Base-by-base conservation (phyloP, 64 coral and sea anemone species). In the Stichodactyla mertensii region DNA sequence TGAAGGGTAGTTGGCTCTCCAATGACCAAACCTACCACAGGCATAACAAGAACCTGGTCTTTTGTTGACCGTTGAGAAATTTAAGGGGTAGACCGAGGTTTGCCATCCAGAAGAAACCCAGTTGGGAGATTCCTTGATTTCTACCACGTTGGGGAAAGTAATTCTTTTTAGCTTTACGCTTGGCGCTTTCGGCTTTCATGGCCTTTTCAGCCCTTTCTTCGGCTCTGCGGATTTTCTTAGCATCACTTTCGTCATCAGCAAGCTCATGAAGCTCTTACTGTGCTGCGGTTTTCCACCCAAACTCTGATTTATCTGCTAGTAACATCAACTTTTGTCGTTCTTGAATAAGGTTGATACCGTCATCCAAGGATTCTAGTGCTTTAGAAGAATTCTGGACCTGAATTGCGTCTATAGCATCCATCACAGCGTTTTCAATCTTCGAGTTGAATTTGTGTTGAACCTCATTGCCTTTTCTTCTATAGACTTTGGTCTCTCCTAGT, bases 11-110 rank as follows among this genome's bases (percentile, higher is more conserved):
- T 77, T 70, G n/a, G 61, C 45, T 55, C 80, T 89, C 88, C 80
- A 89, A 70, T 89, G 88, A 23, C 88, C 81, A 84, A 89, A 89
- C 52, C 52, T 89, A 51, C 88, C 88, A 27, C 88, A 89, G 22
- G 88, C 88, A 57, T 71, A 89, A 84, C 88, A 89, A 84, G 61
- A 70, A 52, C 88, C 88, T 15, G 88, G 54, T 71, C 88, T 83
- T 89, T 52, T 52, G 64, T 54, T 55, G 28, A 26, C 14, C 31
- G 51, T 9, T 53, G 51, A 26, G 54, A 84, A 82, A 67, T 16
- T 89, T 51, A 64, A 20, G 55, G 45, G 19, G 20, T 18, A 31
- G 27, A 57, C 53, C 31, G 61, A 16, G 22, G 55, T 28, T 15
- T 64, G 11, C 52, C 83, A 23, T 18, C 52, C 19, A 60, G 80